These are phyloP conservation scores for Melieria omissa DNA, from an alignment of 2,888 invertebrate species.

Conservation along the genomic window DNA sequence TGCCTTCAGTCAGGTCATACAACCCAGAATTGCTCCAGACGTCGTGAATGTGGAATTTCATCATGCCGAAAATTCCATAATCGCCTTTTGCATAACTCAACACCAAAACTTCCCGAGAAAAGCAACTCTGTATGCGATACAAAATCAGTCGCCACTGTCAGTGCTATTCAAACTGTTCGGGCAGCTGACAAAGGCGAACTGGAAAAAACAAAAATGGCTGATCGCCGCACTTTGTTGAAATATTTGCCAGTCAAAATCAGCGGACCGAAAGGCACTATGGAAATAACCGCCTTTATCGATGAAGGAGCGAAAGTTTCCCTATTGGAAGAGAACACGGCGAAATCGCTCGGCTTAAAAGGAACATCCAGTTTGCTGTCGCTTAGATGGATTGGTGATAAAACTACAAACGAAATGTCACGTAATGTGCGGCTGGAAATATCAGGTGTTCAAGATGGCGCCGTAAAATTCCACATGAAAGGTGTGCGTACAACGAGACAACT, in stretches of 20 bases:
- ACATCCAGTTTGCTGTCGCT: background rate
- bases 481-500: slow-evolving; percentile 8
- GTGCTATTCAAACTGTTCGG: slow-evolving; percentile 5
- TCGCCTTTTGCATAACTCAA: slow-evolving; percentile 4
- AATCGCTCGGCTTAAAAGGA: background rate
- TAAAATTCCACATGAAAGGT: slow-evolving; percentile 4
- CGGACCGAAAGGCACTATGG: slow-evolving; percentile 1
- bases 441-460: background rate
- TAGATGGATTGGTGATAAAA: slow-evolving; percentile 4
- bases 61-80: slow-evolving; percentile 1
- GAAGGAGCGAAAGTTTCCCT: slow-evolving; percentile 7
- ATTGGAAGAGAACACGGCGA: background rate
- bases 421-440: background rate
- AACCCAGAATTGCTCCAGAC: slow-evolving; percentile 9
- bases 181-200: background rate
- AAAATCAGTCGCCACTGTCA: background rate
- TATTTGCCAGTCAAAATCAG: background rate
- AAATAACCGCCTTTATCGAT: slow-evolving; percentile 6
- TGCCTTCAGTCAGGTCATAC: background rate
- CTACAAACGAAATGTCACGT: slow-evolving; percentile 2
- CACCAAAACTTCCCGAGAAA: background rate
- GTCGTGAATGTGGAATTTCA: slow-evolving; percentile 1
- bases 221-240: background rate
- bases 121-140: background rate
- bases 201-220: background rate